Conservation (phyloP, 2,888 invertebrate genomes). For the Clusia tigrina region DNA sequence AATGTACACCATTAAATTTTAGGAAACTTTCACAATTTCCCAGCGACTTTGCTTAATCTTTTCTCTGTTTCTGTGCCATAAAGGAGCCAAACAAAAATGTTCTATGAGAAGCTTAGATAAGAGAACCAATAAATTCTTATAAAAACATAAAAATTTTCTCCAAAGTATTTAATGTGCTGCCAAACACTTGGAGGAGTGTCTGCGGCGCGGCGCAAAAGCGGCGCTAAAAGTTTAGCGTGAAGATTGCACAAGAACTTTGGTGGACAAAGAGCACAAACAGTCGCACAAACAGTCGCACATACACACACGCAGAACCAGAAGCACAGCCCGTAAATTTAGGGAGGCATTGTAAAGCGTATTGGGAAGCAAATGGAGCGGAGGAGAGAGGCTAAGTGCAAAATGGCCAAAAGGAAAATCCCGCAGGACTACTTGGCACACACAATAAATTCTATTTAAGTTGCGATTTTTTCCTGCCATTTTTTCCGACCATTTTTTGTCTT, state of each 20-base stretch:
- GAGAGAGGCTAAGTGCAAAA: conserved; percentile 42
- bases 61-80: too few species aligned
- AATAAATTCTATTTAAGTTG: conserved; percentile 20
- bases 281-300: conserved; percentile 5
- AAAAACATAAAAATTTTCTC: conserved; percentile 7
- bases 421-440: conserved; percentile 20
- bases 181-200: background rate
- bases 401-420: conserved; percentile 30
- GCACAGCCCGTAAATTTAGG: background rate
- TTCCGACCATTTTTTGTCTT: background rate
- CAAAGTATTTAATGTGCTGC: background rate
- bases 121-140: conserved; percentile 9
- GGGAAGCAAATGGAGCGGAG: conserved; percentile 7
- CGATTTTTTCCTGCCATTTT: conserved; percentile 6
- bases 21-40: too few species aligned
- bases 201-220: too few species aligned
- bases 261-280: background rate
- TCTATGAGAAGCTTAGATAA: too few species aligned
- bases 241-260: background rate
- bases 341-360: conserved; percentile 3
- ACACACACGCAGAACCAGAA: conserved; percentile 5
- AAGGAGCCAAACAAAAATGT: too few species aligned
- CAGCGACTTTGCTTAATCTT: too few species aligned
- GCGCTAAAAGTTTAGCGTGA: background rate
- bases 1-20: too few species aligned